phyloP scores from a whole-genome alignment of 2,113 vertebrate species.

The Pipra filicauda region DNA sequence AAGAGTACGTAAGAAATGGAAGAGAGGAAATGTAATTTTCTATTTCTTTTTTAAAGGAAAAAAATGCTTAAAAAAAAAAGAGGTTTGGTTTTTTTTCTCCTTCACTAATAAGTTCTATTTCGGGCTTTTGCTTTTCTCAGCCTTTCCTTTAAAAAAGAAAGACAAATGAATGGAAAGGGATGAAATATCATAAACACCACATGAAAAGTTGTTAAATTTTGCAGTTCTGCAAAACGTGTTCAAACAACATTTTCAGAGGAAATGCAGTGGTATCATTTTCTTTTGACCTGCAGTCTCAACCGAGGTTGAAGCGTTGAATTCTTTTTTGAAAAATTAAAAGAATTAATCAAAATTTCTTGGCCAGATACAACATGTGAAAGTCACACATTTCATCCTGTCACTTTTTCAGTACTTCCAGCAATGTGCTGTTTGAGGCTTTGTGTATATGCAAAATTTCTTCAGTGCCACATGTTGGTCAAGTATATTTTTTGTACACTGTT shows the following conservation, averaged over 20 bases:
- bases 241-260: neutral
- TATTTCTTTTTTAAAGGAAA: neutral
- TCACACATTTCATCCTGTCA: neutral
- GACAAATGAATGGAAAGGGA: neutral
- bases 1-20: neutral
- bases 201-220: neutral
- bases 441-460: neutral
- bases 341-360: neutral
- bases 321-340: neutral
- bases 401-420: neutral
- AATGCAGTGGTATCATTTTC: neutral
- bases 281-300: neutral
- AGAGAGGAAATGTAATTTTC: neutral
- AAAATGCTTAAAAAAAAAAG: neutral
- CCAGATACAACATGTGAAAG: neutral
- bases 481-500: neutral
- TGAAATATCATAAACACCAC: neutral
- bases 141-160: neutral
- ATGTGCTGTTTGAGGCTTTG: neutral
- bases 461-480: neutral
- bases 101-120: neutral
- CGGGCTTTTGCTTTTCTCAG: neutral
- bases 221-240: neutral
- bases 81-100: neutral
- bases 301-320: neutral